Evolutionary conservation across 2,113 vertebrate genomes (phyloP).

Genomic region (Heteronetta atricapilla): DNA sequence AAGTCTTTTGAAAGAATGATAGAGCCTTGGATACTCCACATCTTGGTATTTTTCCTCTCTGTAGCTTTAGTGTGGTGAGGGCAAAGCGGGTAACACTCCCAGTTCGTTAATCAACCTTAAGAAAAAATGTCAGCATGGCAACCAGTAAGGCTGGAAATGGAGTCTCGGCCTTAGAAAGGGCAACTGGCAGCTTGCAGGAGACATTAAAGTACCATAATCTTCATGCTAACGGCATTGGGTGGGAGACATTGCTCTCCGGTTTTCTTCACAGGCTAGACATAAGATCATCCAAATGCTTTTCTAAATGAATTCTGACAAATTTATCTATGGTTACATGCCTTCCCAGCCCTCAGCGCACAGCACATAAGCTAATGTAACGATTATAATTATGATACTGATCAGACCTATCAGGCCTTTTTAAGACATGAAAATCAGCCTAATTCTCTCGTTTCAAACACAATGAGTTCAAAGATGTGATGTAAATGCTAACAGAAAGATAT

Average conservation of each 20-base stretch:
- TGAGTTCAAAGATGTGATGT: background rate
- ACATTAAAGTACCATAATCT: background rate
- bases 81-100: background rate
- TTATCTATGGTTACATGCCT: background rate
- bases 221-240: background rate
- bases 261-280: background rate
- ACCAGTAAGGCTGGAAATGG: background rate
- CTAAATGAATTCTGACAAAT: background rate
- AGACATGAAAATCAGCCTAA: background rate
- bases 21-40: background rate
- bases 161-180: background rate
- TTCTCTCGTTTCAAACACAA: background rate
- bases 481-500: background rate
- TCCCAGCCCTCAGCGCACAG: background rate
- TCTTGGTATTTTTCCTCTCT: background rate
- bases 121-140: background rate
- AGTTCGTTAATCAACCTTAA: background rate
- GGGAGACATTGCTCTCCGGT: background rate
- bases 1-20: background rate
- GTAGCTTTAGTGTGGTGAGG: background rate
- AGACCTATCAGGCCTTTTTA: conserved; percentile 15
- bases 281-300: conserved; percentile 4
- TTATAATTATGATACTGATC: background rate
- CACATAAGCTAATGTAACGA: background rate
- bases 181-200: background rate